A percentile compares a stretch with the other conserved stretches of the same genome.
Conservation (phyloP, 1,140 invertebrate genomes). For the Musca vetustissima region DNA sequence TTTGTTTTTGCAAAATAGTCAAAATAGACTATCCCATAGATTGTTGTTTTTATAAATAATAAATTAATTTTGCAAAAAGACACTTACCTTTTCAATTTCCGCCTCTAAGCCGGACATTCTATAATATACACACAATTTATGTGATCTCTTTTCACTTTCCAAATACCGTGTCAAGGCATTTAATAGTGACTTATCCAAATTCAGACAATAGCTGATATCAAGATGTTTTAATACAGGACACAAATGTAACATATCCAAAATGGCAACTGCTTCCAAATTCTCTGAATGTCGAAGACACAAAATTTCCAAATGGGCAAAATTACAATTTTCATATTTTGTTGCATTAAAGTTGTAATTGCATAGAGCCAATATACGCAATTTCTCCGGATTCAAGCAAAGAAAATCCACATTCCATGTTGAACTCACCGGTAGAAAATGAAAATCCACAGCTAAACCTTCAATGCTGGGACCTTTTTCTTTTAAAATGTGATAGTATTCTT, state of each 20-base stretch:
- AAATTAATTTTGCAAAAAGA: no score
- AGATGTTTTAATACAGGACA: conserved; percentile 40
- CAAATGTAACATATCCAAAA: conserved; percentile 39
- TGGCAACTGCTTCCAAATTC: conserved; percentile 36
- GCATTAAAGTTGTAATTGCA: conserved; percentile 41
- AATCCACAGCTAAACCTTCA: conserved; percentile 42
- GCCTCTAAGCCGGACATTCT: conserved; percentile 40
- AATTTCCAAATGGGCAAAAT: conserved; percentile 38
- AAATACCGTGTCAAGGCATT: conserved; percentile 35
- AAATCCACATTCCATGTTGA: conserved; percentile 39
- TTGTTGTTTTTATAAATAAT: no score
- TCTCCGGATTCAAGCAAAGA: conserved; percentile 35
- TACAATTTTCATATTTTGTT: conserved; percentile 23
- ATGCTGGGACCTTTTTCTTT: conserved; percentile 37
- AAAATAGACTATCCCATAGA: no score
- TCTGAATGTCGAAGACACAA: conserved; percentile 43
- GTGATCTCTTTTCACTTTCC: conserved; percentile 32
- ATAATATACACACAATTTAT: conserved; percentile 38
- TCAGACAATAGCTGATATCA: conserved; percentile 44
- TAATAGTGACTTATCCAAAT: conserved; percentile 38
- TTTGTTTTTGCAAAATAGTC: no score
- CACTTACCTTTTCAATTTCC: conserved; percentile 38
- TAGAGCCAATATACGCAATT: conserved; percentile 35
- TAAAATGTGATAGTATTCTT: conserved; percentile 47
- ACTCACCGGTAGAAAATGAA: conserved; percentile 45